phyloP scores from a whole-genome alignment of 2,888 invertebrate genomes.

The Magallana nippona region DNA sequence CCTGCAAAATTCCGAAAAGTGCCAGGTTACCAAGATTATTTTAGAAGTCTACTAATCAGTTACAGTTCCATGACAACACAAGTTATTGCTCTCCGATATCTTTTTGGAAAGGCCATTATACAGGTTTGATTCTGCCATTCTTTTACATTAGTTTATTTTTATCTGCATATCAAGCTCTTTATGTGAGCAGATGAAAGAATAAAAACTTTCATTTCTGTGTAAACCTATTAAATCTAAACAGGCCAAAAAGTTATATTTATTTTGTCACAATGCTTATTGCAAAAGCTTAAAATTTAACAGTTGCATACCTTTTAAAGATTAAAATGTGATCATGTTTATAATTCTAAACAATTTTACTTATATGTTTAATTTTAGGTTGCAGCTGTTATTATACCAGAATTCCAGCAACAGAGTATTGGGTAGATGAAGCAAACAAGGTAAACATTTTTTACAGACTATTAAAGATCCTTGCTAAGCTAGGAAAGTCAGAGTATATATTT shows the following conservation, averaged over 20 bases:
- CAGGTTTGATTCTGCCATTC: not conserved
- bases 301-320: no score
- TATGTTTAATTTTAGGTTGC: not conserved
- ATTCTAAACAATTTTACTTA: not conserved
- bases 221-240: no score
- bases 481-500: not conserved
- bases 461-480: not conserved
- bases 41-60: constrained; percentile 27
- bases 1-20: constrained; percentile 22
- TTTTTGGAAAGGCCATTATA: constrained; percentile 10
- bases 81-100: constrained; percentile 27
- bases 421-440: constrained; percentile 31
- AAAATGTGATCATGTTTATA: not conserved
- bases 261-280: no score
- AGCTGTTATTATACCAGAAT: not conserved
- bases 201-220: no score
- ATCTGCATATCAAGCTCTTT: not conserved
- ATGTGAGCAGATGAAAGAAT: not conserved
- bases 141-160: not conserved
- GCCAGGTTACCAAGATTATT: constrained; percentile 14
- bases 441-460: not conserved
- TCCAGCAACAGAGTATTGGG: constrained; percentile 16
- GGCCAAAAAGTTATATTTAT: no score
- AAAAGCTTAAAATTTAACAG: no score
- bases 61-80: constrained; percentile 32